Evolutionary conservation across 2,797 vertebrate genomes (phyloP), one percentile per base, ranked within the genome.

Genomic region (Chelon labrosus): DNA sequence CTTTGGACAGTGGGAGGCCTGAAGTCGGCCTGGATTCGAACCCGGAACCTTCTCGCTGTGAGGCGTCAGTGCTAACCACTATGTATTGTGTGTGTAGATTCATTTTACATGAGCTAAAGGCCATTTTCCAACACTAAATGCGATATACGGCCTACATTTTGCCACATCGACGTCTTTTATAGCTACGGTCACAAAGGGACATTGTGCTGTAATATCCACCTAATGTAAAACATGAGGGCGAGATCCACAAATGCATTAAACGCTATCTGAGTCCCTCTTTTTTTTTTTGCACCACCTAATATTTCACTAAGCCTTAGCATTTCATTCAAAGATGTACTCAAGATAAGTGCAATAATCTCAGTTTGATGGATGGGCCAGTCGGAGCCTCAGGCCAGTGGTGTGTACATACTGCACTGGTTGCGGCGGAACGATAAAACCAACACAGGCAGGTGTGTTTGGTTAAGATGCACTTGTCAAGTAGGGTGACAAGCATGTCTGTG

Each of bases 391-490:
- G 84, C 92, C 86, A 80, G 79, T 61, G 85, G 83, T 93, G 93
- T 95, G 92, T 91, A 93, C 92, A 92, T 47, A 93, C 86, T 87
- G 92, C 86, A 84, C 77, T 75, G 86, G 84, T 88, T 91, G 91
- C 73, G 52, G 85, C 86, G 80, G 76, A 77, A 86, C n/a, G 88
- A 94, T 94, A 93, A 93, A 89, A 85, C 87, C 84, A 86, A 88
- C 90, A 91, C 12, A 67, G 81, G 86, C 92, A 94, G 89, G 92
- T 95, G 94, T 95, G 93, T 95, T 94, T 95, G 93, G 90, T 94
- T 94, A 93, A 93, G 91, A 92, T 92, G 90, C 90, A 89, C 92
- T 89, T 93, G 94, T 94, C 93, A 92, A 93, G 91, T 80, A 86
- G 89, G 91, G 84, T 94, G 93, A 93, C 91, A 88, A 88, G 86